These are phyloP conservation scores for Piscicola geometra DNA, from an alignment of 2,888 invertebrate genomes.

Conservation along the genomic window DNA sequence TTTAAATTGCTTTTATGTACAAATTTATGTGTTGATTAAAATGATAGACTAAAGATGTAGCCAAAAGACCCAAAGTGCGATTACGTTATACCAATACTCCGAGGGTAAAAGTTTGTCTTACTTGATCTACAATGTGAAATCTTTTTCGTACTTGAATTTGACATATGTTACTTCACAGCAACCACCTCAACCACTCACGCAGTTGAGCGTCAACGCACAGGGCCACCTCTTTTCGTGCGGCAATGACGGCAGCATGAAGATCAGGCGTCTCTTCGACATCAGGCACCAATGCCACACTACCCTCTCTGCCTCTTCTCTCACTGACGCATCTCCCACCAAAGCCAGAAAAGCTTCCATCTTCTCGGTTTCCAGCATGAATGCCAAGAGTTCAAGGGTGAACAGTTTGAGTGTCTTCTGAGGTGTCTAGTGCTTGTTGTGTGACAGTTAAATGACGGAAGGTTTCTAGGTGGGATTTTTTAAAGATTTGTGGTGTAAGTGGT, in stretches of 20 bases:
- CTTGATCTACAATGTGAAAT: too few species aligned
- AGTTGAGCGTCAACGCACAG: conserved; percentile 66
- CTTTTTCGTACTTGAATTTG: too few species aligned
- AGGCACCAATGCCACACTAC: neutral
- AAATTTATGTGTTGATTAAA: too few species aligned
- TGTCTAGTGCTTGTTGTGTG: neutral
- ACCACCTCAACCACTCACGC: neutral
- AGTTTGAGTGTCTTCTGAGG: neutral
- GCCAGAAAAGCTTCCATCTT: neutral
- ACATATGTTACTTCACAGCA: neutral
- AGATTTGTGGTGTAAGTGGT: too few species aligned
- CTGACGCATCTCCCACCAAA: neutral
- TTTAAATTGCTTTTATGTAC: too few species aligned
- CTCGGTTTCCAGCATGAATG: neutral
- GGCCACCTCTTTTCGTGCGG: conserved; percentile 94
- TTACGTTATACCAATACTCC: too few species aligned
- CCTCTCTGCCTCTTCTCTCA: neutral
- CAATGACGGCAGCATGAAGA: conserved; percentile 97
- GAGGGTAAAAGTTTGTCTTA: too few species aligned
- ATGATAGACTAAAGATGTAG: too few species aligned
- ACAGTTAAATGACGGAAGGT: neutral
- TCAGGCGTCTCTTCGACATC: conserved; percentile 59
- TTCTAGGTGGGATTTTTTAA: too few species aligned
- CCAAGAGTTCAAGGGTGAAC: neutral
- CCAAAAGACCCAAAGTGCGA: too few species aligned